Evolutionary conservation across 2,113 vertebrate species (phyloP).

Genomic region (Corvus moneduloides): DNA sequence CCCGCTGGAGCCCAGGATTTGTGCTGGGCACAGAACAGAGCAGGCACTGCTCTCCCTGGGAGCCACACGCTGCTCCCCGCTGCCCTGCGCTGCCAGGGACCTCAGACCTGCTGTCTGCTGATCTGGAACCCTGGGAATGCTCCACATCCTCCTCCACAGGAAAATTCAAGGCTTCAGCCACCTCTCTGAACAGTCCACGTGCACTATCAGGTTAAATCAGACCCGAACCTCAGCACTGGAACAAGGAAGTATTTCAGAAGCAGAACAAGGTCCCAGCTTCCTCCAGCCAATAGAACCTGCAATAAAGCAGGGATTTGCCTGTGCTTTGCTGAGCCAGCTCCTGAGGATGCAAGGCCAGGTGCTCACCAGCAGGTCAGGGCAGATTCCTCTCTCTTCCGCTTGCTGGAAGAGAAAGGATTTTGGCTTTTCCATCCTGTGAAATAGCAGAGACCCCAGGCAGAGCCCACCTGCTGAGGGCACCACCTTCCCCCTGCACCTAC

Average conservation of each 20-base stretch:
- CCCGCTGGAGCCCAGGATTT: neutral
- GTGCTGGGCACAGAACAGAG: neutral
- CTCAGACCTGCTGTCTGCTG: neutral
- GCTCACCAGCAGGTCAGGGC: neutral
- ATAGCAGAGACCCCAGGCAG: neutral
- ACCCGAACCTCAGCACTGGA: neutral
- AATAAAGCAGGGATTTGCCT: neutral
- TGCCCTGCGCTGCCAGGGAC: neutral
- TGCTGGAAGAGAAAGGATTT: neutral
- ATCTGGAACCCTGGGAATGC: neutral
- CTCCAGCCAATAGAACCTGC: neutral
- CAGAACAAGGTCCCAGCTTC: neutral
- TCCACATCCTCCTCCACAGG: neutral
- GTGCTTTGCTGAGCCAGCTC: neutral
- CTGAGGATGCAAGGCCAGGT: neutral
- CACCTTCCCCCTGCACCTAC: neutral
- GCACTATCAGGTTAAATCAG: neutral
- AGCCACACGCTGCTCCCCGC: neutral
- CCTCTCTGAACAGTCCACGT: neutral
- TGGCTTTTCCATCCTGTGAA: neutral
- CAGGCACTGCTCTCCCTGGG: neutral
- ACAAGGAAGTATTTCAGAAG: neutral
- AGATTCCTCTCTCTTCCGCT: neutral
- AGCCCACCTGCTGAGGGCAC: neutral
- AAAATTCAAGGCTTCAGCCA: neutral